phyloP scores from a whole-genome alignment of 2,888 invertebrate species.

The Hedychridium roseum region DNA sequence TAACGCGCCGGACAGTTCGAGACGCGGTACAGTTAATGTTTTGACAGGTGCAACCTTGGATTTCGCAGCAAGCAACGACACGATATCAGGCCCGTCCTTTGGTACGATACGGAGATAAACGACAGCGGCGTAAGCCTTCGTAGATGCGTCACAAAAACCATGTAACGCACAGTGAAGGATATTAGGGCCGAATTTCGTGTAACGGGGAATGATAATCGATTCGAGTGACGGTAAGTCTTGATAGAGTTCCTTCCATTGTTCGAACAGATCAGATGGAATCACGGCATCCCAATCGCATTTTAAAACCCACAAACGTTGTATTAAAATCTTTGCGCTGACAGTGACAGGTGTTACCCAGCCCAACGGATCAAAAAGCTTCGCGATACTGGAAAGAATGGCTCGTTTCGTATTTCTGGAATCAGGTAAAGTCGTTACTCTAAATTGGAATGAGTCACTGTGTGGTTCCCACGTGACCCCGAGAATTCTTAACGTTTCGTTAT shows the following conservation, averaged over 20 bases:
- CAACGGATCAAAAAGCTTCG: not conserved
- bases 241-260: not conserved
- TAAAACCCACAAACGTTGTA: not conserved
- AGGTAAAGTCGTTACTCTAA: not conserved
- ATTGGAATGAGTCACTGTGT: not conserved
- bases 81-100: not conserved
- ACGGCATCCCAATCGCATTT: not conserved
- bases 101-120: not conserved
- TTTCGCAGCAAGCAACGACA: not conserved
- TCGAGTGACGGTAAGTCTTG: not conserved
- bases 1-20: not conserved
- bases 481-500: not conserved
- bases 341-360: not conserved
- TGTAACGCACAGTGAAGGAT: not conserved
- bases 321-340: not conserved
- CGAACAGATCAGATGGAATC: not conserved
- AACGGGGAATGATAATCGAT: not conserved
- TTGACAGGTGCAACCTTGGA: not conserved
- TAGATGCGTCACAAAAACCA: not conserved
- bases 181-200: not conserved
- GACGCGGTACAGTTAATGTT: not conserved
- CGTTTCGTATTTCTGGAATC: not conserved
- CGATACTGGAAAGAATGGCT: not conserved
- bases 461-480: not conserved
- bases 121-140: not conserved